phyloP scores from a whole-genome alignment of 1,140 invertebrate species.

The Cyrtorhinus lividipennis region DNA sequence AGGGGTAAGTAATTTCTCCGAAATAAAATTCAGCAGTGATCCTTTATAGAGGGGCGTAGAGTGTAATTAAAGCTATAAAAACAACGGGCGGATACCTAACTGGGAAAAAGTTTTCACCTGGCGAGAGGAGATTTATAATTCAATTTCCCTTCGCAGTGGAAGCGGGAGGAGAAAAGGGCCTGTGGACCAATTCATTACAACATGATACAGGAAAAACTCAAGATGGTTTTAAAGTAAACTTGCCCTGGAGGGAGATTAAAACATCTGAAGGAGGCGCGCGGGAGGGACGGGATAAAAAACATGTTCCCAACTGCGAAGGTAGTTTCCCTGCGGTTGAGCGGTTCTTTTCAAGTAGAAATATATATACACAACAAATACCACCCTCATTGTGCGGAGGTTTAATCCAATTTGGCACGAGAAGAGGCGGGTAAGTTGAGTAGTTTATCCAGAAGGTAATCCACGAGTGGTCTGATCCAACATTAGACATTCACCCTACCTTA shows the following conservation, averaged over 20 bases:
- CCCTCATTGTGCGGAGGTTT: not conserved
- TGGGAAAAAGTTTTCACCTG: constrained; percentile 8
- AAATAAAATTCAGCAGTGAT: not conserved
- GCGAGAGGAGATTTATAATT: constrained; percentile 3
- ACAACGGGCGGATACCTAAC: not conserved
- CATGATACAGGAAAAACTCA: constrained; percentile 8
- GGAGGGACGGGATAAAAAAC: not conserved
- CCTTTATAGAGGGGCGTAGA: not conserved
- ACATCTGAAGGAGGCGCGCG: not conserved
- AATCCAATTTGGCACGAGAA: not conserved
- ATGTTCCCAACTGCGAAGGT: not conserved
- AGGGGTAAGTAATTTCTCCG: too few species aligned
- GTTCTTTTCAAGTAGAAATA: not conserved
- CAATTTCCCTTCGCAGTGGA: constrained; percentile 2
- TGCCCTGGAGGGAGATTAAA: constrained; percentile 6
- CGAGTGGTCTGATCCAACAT: constrained; percentile 1
- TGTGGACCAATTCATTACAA: not conserved
- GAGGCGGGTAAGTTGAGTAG: not conserved
- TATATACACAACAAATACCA: not conserved
- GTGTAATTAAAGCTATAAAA: constrained; percentile 6
- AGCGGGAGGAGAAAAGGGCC: not conserved
- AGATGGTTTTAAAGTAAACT: constrained; percentile 10
- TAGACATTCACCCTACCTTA: constrained; percentile 6
- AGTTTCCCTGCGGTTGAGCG: not conserved
- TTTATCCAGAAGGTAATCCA: not conserved